Evolutionary conservation across 1,140 invertebrate species (phyloP).

Genomic region (Tribolium castaneum): DNA sequence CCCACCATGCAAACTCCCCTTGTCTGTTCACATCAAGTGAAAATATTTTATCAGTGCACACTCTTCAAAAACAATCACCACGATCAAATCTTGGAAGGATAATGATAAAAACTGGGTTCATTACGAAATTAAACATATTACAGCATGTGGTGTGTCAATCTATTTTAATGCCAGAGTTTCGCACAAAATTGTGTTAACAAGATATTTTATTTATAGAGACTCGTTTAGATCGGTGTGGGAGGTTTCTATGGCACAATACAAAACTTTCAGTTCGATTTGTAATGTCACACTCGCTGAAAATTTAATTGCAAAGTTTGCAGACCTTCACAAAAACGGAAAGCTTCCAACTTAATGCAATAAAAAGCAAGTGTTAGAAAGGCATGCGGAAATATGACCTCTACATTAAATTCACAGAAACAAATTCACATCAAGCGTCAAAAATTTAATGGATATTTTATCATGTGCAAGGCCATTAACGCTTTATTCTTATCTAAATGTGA

Average conservation of each 20-base stretch:
- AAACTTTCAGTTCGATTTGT: constrained; percentile 32
- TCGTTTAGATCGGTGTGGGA: constrained; percentile 4
- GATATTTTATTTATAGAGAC: constrained; percentile 27
- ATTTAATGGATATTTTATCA: constrained; percentile 44
- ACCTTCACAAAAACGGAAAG: constrained; percentile 7
- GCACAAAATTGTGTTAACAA: constrained; percentile 27
- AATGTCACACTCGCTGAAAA: constrained; percentile 26
- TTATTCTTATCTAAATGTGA: constrained; percentile 40
- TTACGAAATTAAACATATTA: constrained; percentile 20
- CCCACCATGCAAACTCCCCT: constrained; percentile 13
- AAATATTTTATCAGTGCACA: not conserved
- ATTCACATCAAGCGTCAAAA: constrained; percentile 31
- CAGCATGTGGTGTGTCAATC: constrained; percentile 16
- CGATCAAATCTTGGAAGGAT: not conserved
- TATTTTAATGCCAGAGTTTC: constrained; percentile 21
- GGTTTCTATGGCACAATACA: constrained; percentile 5
- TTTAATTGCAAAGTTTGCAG: constrained; percentile 24
- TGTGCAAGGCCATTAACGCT: constrained; percentile 18
- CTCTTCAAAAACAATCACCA: no score
- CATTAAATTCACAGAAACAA: constrained; percentile 35
- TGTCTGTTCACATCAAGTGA: constrained; percentile 19
- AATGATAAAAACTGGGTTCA: not conserved
- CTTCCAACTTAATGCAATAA: constrained; percentile 6
- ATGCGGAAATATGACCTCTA: constrained; percentile 15
- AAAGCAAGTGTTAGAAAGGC: constrained; percentile 9